phyloP scores from a whole-genome alignment of 2,113 vertebrate genomes.

The Calyptommatus sinebrachiatus region DNA sequence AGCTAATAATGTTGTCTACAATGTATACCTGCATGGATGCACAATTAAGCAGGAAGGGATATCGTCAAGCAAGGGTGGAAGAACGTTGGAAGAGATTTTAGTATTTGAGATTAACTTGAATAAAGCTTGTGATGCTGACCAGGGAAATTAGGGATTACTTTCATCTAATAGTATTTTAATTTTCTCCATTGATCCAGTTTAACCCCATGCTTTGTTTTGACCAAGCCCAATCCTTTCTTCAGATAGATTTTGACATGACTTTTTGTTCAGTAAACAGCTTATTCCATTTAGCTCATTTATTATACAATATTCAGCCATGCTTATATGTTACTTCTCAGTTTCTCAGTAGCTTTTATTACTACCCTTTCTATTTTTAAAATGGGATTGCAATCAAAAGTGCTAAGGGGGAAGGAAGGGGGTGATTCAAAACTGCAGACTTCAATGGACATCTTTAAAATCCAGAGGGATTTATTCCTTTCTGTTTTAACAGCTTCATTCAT shows the following conservation, averaged over 20 bases:
- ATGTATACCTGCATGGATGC: too few species aligned
- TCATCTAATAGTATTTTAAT: background rate
- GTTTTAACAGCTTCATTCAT: background rate
- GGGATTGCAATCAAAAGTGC: background rate
- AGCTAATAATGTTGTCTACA: background rate
- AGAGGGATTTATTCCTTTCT: background rate
- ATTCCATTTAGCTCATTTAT: slow-evolving; percentile 15
- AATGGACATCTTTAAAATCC: background rate
- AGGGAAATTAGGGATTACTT: background rate
- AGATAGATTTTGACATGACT: background rate
- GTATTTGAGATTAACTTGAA: background rate
- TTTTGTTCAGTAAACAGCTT: background rate
- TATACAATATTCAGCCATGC: background rate
- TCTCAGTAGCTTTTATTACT: background rate
- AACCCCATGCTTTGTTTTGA: background rate
- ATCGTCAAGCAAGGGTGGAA: background rate
- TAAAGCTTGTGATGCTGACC: background rate
- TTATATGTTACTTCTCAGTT: background rate
- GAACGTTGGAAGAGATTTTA: background rate
- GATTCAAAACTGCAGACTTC: background rate
- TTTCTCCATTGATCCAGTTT: background rate
- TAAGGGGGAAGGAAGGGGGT: background rate
- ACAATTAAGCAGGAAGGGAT: too few species aligned
- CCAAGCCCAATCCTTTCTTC: background rate
- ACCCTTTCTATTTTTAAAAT: slow-evolving; percentile 4